Evolutionary conservation across 2,888 invertebrate species (phyloP).

Genomic region (Leptinotarsa juncta): DNA sequence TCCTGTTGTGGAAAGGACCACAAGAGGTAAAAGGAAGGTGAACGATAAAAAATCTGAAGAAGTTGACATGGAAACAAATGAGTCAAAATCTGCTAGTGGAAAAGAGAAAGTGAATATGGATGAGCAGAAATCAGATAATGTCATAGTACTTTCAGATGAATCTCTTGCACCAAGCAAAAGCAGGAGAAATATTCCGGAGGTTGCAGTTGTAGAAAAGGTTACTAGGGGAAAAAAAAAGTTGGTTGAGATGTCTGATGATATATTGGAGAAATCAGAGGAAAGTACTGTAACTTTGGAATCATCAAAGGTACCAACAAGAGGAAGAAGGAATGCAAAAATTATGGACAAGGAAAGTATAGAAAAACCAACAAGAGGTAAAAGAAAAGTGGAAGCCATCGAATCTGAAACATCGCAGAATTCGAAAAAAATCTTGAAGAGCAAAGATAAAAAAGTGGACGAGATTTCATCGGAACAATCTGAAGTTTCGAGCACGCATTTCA

Average conservation of each 20-base stretch:
- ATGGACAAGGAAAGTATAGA: background rate
- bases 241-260: background rate
- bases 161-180: background rate
- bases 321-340: constrained; percentile 20
- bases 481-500: background rate
- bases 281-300: background rate
- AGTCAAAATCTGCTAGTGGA: constrained; percentile 22
- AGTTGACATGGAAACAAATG: background rate
- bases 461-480: constrained; percentile 3
- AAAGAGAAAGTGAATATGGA: constrained; percentile 15
- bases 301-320: constrained; percentile 11
- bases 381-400: constrained; percentile 3
- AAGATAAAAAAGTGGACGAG: background rate
- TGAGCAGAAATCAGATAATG: constrained; percentile 9
- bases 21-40: background rate
- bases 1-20: background rate
- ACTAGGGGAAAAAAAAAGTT: constrained; percentile 13
- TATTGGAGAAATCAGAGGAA: background rate
- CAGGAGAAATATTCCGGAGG: constrained; percentile 5
- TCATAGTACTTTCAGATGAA: background rate
- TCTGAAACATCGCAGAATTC: background rate
- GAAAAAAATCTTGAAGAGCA: background rate
- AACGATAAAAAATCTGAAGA: constrained; percentile 4
- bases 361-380: constrained; percentile 5
- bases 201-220: background rate